These are phyloP conservation scores for Avahi laniger DNA, from an alignment of 2,797 vertebrate species.

Conservation along the genomic window DNA sequence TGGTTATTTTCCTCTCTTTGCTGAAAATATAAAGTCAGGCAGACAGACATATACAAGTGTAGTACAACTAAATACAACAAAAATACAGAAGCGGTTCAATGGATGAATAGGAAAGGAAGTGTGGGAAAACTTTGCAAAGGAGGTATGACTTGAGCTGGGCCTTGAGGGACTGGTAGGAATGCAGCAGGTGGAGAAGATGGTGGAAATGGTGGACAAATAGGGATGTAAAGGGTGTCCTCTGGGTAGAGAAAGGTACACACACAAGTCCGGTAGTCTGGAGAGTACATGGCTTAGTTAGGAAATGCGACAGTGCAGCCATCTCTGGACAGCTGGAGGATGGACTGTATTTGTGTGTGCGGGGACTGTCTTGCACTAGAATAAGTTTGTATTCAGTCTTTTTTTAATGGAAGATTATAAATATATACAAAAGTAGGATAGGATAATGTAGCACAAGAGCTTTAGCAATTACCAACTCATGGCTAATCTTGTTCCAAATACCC, in stretches of 20 bases:
- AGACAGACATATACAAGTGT: not conserved
- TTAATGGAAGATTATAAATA: not conserved
- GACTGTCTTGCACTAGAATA: not conserved
- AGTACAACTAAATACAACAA: not conserved
- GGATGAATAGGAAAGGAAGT: not conserved
- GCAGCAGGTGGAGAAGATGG: not conserved
- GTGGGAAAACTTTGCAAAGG: not conserved
- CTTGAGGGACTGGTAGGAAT: not conserved
- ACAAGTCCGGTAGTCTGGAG: not conserved
- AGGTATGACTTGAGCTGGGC: not conserved
- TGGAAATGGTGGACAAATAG: not conserved
- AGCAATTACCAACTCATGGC: not conserved
- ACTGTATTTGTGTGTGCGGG: not conserved
- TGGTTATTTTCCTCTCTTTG: not conserved
- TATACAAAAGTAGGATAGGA: not conserved
- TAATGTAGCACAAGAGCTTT: not conserved
- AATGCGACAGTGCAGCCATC: not conserved
- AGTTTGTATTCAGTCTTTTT: not conserved
- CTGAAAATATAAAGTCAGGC: not conserved
- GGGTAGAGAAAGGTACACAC: not conserved
- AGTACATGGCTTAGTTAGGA: not conserved
- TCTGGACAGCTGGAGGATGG: not conserved
- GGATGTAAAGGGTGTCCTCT: not conserved
- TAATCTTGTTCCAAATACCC: not conserved
- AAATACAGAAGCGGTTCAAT: not conserved